phyloP scores from a whole-genome alignment of 2,113 vertebrate genomes.

The Oreochromis niloticus region DNA sequence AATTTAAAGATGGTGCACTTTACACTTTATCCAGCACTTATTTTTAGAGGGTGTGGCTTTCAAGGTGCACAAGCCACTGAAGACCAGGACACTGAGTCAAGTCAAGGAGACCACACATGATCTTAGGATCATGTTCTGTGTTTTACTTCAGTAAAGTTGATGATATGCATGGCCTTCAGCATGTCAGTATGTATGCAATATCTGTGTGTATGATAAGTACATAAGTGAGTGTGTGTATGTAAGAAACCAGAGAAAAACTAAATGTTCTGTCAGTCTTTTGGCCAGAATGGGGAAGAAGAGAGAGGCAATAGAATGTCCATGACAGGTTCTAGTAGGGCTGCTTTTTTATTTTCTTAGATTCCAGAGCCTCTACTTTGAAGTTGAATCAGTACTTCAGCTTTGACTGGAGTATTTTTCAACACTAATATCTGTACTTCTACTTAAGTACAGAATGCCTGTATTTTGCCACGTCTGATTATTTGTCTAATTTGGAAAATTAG shows the following conservation, averaged over 20 bases:
- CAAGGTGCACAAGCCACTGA: not conserved
- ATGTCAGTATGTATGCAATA: not conserved
- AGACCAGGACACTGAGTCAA: not conserved
- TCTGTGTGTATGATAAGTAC: not conserved
- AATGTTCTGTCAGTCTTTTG: not conserved
- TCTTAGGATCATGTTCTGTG: not conserved
- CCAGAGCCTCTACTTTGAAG: not conserved
- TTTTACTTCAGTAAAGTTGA: not conserved
- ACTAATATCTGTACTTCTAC: not conserved
- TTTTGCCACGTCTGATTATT: not conserved
- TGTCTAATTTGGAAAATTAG: not conserved
- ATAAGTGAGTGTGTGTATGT: not conserved
- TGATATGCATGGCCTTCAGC: not conserved
- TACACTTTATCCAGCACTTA: not conserved
- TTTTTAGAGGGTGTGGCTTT: not conserved
- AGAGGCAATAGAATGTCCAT: not conserved
- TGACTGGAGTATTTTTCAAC: not conserved
- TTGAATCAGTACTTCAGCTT: not conserved
- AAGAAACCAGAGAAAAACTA: not conserved
- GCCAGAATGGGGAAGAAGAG: not conserved
- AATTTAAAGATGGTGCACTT: slow-evolving; percentile 11
- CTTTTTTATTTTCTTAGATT: not conserved
- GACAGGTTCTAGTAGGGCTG: not conserved
- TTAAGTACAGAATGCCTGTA: not conserved
- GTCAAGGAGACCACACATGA: not conserved